Evolutionary conservation across 2,113 vertebrate species (phyloP).

Genomic region (Hypocryptadius cinnamomeus): DNA sequence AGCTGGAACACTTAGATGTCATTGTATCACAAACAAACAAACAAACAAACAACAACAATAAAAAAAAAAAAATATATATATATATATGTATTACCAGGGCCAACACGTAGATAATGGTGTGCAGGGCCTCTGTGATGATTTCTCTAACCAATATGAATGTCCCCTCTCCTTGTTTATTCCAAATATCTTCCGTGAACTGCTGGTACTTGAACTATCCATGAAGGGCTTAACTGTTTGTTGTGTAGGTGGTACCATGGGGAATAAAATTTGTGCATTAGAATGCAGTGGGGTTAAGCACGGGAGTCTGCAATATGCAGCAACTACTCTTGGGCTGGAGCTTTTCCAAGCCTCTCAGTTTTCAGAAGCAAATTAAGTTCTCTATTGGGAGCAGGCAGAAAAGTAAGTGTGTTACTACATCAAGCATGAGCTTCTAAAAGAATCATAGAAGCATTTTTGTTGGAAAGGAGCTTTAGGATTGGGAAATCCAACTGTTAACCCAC

Average conservation of each 20-base stretch:
- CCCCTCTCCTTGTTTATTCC: not conserved
- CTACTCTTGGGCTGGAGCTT: not conserved
- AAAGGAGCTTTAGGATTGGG: not conserved
- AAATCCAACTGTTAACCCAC: not conserved
- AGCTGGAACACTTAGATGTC: not conserved
- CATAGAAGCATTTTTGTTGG: not conserved
- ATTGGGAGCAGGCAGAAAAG: not conserved
- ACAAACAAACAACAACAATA: too few relatives aligned
- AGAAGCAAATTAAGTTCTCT: not conserved
- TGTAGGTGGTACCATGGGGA: not conserved
- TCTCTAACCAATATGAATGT: not conserved
- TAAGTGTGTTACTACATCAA: not conserved
- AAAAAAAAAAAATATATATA: not conserved
- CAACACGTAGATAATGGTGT: not conserved
- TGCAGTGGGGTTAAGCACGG: not conserved
- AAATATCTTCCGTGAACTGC: not conserved
- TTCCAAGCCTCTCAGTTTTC: not conserved
- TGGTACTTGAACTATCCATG: conserved; percentile 31
- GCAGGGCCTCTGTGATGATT: not conserved
- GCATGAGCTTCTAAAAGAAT: not conserved
- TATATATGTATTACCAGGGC: not conserved
- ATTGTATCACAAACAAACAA: not conserved
- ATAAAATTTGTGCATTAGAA: not conserved
- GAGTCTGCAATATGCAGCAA: not conserved
- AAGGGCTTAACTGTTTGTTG: not conserved